Conservation (phyloP, 2,888 invertebrate species). For the Melieria crassipennis region DNA sequence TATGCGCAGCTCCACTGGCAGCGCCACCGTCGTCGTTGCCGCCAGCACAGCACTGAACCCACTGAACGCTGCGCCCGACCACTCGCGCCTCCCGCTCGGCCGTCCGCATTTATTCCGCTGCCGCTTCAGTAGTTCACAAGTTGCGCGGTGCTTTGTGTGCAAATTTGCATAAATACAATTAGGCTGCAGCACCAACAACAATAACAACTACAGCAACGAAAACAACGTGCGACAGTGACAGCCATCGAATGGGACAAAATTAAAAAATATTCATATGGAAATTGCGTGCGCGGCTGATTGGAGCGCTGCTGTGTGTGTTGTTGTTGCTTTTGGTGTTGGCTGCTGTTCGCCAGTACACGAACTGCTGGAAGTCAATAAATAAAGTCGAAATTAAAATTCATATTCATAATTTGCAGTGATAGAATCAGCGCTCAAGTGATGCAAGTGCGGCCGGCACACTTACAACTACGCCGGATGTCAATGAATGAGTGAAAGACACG, state of each 20-base stretch:
- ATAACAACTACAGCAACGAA: no score
- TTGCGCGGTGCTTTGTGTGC: background rate
- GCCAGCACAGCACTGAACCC: conserved; percentile 29
- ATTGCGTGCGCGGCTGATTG: conserved; percentile 47
- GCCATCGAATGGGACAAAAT: conserved; percentile 37
- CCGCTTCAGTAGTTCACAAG: no score
- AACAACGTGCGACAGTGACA: background rate
- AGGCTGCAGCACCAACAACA: conserved; percentile 28
- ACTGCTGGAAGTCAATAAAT: conserved; percentile 17
- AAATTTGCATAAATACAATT: conserved; percentile 59
- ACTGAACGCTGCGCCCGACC: conserved; percentile 26
- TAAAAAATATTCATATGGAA: conserved; percentile 47
- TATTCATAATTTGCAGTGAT: background rate
- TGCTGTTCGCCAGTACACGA: conserved; percentile 18
- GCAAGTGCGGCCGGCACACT: no score
- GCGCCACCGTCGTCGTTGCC: no score
- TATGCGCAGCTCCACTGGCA: conserved; percentile 40
- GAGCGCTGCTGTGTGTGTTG: no score
- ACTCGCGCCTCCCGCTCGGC: background rate
- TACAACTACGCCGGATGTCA: no score
- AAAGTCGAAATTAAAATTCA: conserved; percentile 31
- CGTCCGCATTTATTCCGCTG: background rate
- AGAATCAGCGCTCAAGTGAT: no score
- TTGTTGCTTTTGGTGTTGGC: no score
- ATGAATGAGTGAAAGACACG: no score